These are phyloP conservation scores for Dicaeum eximium DNA, from an alignment of 2,113 vertebrate genomes.

Conservation along the genomic window DNA sequence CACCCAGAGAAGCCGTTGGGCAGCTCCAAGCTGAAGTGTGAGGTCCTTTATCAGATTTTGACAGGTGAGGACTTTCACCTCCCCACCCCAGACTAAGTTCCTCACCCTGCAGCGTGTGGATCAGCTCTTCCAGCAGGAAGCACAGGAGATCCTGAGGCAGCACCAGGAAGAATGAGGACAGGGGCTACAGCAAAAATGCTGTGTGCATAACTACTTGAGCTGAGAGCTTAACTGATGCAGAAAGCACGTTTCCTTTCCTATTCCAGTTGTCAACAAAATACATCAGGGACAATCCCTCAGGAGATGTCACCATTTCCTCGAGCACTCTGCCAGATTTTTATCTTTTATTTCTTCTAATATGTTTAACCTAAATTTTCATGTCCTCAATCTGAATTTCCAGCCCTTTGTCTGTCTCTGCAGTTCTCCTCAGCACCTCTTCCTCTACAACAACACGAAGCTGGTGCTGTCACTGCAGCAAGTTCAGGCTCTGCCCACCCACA, in stretches of 20 bases:
- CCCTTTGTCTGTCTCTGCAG: neutral
- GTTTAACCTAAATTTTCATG: neutral
- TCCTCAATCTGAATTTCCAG: neutral
- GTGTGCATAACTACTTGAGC: neutral
- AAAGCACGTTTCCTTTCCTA: neutral
- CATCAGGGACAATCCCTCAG: neutral
- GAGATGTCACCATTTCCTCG: neutral
- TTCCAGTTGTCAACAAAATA: neutral
- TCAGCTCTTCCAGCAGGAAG: neutral
- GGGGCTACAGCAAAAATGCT: neutral
- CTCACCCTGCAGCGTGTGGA: rapidly evolving
- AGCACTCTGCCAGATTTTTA: neutral
- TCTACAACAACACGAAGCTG: neutral
- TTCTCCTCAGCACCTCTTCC: neutral
- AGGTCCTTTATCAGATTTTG: neutral
- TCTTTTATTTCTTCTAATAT: neutral
- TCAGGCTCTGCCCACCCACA: neutral
- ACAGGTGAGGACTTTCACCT: neutral
- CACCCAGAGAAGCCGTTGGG: neutral
- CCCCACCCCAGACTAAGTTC: neutral
- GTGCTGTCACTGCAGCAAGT: neutral
- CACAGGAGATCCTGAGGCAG: neutral
- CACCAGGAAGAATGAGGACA: neutral
- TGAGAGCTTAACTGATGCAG: neutral
- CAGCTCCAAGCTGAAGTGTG: neutral